Evolutionary conservation across 2,888 invertebrate genomes (phyloP).

Genomic region (Ennomos fuscantarius): DNA sequence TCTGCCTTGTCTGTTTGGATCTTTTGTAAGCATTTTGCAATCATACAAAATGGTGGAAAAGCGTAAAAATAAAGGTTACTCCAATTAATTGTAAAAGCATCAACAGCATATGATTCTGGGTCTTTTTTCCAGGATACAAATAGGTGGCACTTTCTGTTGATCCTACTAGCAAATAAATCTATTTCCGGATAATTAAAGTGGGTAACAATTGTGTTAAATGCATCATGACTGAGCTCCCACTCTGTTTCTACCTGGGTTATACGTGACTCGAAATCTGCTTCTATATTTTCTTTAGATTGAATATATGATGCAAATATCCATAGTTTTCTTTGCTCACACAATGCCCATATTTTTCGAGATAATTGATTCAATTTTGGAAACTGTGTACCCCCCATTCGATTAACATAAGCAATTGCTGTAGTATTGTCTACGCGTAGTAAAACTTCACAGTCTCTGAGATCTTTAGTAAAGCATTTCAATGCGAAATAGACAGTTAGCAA

Average conservation of each 20-base stretch:
- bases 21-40: slow-evolving; percentile 31
- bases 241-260: slow-evolving; percentile 14
- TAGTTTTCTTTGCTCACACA: slow-evolving; percentile 15
- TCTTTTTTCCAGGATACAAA: slow-evolving; percentile 39
- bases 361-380: slow-evolving; percentile 14
- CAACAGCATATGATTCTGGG: slow-evolving; percentile 33
- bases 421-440: no score
- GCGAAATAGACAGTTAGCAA: slow-evolving; percentile 1
- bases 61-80: slow-evolving; percentile 31
- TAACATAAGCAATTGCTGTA: slow-evolving; percentile 25
- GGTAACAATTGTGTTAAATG: slow-evolving; percentile 3
- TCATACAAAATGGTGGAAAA: slow-evolving; percentile 40
- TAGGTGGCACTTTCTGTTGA: slow-evolving; percentile 35
- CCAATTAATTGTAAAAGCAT: slow-evolving; percentile 43
- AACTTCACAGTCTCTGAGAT: no score
- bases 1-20: slow-evolving; percentile 33
- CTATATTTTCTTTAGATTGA: slow-evolving; percentile 10
- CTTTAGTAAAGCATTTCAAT: no score
- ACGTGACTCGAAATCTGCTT: slow-evolving; percentile 21
- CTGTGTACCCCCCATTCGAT: slow-evolving; percentile 25
- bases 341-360: slow-evolving; percentile 13
- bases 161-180: slow-evolving; percentile 37
- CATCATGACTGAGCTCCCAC: slow-evolving; percentile 9
- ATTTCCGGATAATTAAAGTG: slow-evolving; percentile 34
- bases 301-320: slow-evolving; percentile 21